Evolutionary conservation across 2,888 invertebrate genomes (phyloP), one percentile per base, ranked within the genome.

Genomic region (Apodemia duryi): DNA sequence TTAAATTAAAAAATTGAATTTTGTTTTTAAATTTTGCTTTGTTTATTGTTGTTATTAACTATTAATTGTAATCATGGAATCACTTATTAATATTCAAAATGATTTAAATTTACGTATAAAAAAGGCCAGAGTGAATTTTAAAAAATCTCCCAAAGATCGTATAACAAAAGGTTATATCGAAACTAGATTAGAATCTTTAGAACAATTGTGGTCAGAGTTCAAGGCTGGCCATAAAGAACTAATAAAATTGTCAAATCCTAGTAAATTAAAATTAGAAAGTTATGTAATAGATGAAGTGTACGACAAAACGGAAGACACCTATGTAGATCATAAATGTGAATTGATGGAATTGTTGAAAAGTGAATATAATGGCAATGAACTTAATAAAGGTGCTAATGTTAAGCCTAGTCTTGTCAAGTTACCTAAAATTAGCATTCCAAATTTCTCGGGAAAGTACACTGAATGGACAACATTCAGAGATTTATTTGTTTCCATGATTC

Each of bases 401-500:
- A 43, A 43, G 43, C 43, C 43, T 11, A 43, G 11, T 11, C 43
- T 6, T 43, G 43, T 43, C 43, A 66, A 61, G 38, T 63, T 66
- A 51, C 65, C 66, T 21, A 63, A 66, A 41, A 65, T 68, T 21
- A 62, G 46, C 57, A 68, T 68, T 28, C 68, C 68, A n/a, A 64
- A 21, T 32, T 68, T 68, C 32, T 65, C 67, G 9, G 68, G 68
- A 9, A 67, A 65, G 21, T 68, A 68, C 38, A 66, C 63, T 6
- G 66, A 68, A 52, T 68, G 68, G 68, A 65, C 60, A 2, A 66
- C 68, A 6, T 68, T 68, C 61, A 41, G 57, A 35, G 68, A 68
- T 64, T 61, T 68, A 11, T 66, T 68, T 54, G 32, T 65, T 11
- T 63, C 66, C 2, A 68, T 62, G 65, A 66, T 62, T 10, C 4